Evolutionary conservation across 2,113 vertebrate genomes (phyloP).

Genomic region (Platichthys flesus): DNA sequence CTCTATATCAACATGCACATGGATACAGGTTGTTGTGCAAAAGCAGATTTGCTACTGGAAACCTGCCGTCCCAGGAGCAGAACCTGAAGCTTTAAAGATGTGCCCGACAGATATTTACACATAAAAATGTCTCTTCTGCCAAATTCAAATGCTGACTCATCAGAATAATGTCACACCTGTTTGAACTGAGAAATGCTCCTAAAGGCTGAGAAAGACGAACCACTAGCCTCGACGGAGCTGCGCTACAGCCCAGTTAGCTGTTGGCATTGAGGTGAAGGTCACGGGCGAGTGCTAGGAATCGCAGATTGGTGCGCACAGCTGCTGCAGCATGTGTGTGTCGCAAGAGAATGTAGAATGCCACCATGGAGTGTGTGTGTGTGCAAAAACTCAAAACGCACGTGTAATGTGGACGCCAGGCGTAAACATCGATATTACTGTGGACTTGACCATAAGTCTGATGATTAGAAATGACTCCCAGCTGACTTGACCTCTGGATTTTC

Average conservation of each 20-base stretch:
- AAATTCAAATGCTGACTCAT: constrained; percentile 11
- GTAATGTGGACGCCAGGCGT: too few relatives aligned
- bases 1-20: not conserved
- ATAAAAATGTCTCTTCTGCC: not conserved
- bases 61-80: not conserved
- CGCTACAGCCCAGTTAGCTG: constrained; percentile 7
- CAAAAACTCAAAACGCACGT: too few relatives aligned
- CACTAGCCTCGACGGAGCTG: not conserved
- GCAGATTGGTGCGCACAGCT: constrained; percentile 47
- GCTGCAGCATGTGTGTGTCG: constrained; percentile 48
- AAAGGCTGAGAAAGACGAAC: constrained; percentile 1
- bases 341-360: constrained; percentile 37
- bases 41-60: constrained; percentile 6
- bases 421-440: too few relatives aligned
- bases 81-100: not conserved
- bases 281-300: constrained; percentile 42
- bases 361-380: not conserved
- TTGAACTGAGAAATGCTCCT: not conserved
- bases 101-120: not conserved
- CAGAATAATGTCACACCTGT: constrained; percentile 16
- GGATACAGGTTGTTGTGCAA: not conserved
- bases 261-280: constrained; percentile 60
- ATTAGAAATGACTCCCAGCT: too few relatives aligned
- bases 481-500: too few relatives aligned
- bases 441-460: too few relatives aligned